These are phyloP conservation scores for Hydriomena furcata DNA, from an alignment of 2,888 invertebrate genomes.

Conservation along the genomic window DNA sequence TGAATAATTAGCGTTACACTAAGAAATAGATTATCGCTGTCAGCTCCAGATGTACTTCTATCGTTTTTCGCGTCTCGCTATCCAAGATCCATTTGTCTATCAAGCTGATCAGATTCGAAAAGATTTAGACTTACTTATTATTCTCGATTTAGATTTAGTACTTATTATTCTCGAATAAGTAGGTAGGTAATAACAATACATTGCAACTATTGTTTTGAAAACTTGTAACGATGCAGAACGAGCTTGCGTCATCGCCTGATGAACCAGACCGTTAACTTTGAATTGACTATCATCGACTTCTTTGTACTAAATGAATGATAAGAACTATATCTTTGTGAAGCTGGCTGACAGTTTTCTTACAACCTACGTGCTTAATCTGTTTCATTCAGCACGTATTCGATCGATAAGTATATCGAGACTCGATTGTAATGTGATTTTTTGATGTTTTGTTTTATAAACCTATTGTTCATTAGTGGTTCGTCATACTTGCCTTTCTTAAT, in stretches of 20 bases:
- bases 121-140: too few species aligned
- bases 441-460: constrained; percentile 24
- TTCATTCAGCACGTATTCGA: constrained; percentile 31
- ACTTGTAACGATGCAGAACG: constrained; percentile 9
- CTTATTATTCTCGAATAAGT: too few species aligned
- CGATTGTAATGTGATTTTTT: constrained; percentile 25
- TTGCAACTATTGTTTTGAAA: not conserved
- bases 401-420: constrained; percentile 29
- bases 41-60: too few species aligned
- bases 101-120: too few species aligned
- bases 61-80: too few species aligned
- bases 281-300: constrained; percentile 11
- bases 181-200: not conserved
- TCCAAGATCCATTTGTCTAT: too few species aligned
- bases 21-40: too few species aligned
- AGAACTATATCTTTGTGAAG: constrained; percentile 19
- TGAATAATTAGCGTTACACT: too few species aligned
- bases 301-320: constrained; percentile 20
- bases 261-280: constrained; percentile 16
- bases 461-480: constrained; percentile 17
- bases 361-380: constrained; percentile 35
- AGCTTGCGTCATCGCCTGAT: constrained; percentile 15
- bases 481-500: not conserved
- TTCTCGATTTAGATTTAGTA: too few species aligned
- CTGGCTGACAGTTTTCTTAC: constrained; percentile 20